Conservation (phyloP, 1,140 invertebrate species). For the Drosophila subobscura region DNA sequence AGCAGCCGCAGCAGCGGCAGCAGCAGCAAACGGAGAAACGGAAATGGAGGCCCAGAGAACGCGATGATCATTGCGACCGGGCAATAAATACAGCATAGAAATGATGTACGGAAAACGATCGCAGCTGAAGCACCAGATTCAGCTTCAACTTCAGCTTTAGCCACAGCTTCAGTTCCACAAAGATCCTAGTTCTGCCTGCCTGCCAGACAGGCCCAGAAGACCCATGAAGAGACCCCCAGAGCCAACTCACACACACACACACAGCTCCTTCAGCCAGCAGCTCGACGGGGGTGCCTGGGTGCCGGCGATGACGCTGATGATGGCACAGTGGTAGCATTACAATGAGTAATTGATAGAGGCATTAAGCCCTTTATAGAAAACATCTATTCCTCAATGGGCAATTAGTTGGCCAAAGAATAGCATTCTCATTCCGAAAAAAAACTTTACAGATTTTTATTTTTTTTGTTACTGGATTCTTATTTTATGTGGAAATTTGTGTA, state of each 20-base stretch:
- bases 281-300: slow-evolving; percentile 69
- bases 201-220: slow-evolving; percentile 38
- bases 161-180: slow-evolving; percentile 36
- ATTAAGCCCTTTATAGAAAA: slow-evolving; percentile 9
- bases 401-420: slow-evolving; percentile 34
- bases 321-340: slow-evolving; percentile 58
- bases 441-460: too few relatives aligned
- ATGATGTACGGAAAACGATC: slow-evolving; percentile 82
- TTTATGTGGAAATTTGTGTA: not conserved
- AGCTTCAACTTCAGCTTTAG: slow-evolving; percentile 18
- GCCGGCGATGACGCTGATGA: slow-evolving; percentile 25
- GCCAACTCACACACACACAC: slow-evolving; percentile 1
- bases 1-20: not conserved
- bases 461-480: too few relatives aligned
- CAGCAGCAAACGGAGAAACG: slow-evolving; percentile 44
- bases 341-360: slow-evolving; percentile 37
- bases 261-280: slow-evolving; percentile 47
- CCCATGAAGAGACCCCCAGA: too few relatives aligned
- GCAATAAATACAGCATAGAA: slow-evolving; percentile 81
- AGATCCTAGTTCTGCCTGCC: slow-evolving; percentile 23
- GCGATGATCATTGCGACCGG: slow-evolving; percentile 72
- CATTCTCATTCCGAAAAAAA: not conserved
- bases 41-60: slow-evolving; percentile 64
- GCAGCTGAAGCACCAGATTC: slow-evolving; percentile 35
- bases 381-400: slow-evolving; percentile 37